Evolutionary conservation across 2,113 vertebrate species (phyloP), one percentile per base, ranked within the genome.

Genomic region (Ondatra zibethicus): DNA sequence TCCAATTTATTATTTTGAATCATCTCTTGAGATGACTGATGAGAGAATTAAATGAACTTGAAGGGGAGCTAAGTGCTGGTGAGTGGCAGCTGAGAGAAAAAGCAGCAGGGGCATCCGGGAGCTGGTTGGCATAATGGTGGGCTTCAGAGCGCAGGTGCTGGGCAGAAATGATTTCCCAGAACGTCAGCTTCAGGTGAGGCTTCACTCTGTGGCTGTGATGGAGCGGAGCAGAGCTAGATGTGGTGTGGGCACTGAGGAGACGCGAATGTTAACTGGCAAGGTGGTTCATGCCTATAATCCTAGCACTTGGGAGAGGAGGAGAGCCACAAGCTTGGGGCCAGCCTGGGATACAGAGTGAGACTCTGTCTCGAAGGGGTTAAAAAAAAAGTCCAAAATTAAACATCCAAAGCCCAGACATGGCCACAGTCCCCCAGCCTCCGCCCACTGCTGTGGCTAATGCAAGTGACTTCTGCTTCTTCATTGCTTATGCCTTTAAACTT

Each of bases 1-100:
- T 88, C 47, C 17, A 87, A 17, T 78, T 87, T 13, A 63, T 91
- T 52, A 39, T 73, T 89, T 72, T 91, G 52, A 81, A 50, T 93
- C 36, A 77, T 16, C 68, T 94, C 85, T 77, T 52, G 52, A 52
- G 31, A 84, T 89, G 78, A 76, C 19, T 42, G 39, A 93, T 61
- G 61, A 86, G 68, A 87, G 16, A 70, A 23, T 33, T 12, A 33
- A 45, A 7, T 66, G 16, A 65, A 66, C 9, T 13, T 31, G 61
- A 86, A 47, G 39, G 82, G 39, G 9, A 45, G 27, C 50, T 65
- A 76, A 65, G 21, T 58, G 16, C 11, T 25, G 29, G 65, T 13
- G 3, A 81, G 81, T 39, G 12, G 88, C 58, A 17, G 19, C 7
- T 14, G 7, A 89, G 8, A 87, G 19, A 23, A 72, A 72, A 94